A percentile compares a stretch with the other conserved stretches of the same genome.
Evolutionary conservation across 92 coral and sea anemone species (phyloP).

Genomic region (Epizoanthus scotinus): DNA sequence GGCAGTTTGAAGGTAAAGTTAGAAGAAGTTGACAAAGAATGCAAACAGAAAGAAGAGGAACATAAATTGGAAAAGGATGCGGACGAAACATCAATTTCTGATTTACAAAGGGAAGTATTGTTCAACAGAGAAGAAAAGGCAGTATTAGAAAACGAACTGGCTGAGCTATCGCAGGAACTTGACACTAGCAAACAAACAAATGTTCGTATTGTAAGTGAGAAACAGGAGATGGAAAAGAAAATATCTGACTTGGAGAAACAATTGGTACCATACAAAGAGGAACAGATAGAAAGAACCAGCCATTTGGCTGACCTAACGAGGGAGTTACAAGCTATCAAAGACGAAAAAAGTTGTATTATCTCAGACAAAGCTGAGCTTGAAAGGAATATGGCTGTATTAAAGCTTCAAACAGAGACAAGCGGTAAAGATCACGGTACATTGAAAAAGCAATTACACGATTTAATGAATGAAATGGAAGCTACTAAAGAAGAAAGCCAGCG

Average conservation of each 20-base stretch:
- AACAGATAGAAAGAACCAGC: not conserved
- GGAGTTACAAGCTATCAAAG: constrained; percentile 1
- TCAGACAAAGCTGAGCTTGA: constrained; percentile 7
- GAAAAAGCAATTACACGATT: constrained; percentile 9
- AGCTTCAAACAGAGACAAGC: constrained; percentile 14
- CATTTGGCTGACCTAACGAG: constrained; percentile 18
- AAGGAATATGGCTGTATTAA: not conserved
- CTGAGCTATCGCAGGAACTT: not conserved
- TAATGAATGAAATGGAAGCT: constrained; percentile 25
- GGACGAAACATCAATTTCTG: constrained; percentile 40
- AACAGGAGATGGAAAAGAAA: constrained; percentile 28
- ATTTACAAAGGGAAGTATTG: constrained; percentile 52
- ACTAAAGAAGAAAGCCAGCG: not conserved
- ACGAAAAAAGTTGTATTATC: not conserved
- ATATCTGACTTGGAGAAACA: constrained; percentile 19
- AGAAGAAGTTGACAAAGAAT: constrained; percentile 33
- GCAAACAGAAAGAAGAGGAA: constrained; percentile 46
- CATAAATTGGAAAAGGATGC: constrained; percentile 40
- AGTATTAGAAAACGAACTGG: constrained; percentile 13
- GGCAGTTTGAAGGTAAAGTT: constrained; percentile 47
- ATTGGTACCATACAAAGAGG: constrained; percentile 9
- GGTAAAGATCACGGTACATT: not conserved
- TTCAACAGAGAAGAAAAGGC: constrained; percentile 49
- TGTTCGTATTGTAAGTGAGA: constrained; percentile 33
- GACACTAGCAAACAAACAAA: constrained; percentile 38